These are phyloP conservation scores for Leuciscus waleckii DNA, from an alignment of 2,797 vertebrate species.

Conservation along the genomic window DNA sequence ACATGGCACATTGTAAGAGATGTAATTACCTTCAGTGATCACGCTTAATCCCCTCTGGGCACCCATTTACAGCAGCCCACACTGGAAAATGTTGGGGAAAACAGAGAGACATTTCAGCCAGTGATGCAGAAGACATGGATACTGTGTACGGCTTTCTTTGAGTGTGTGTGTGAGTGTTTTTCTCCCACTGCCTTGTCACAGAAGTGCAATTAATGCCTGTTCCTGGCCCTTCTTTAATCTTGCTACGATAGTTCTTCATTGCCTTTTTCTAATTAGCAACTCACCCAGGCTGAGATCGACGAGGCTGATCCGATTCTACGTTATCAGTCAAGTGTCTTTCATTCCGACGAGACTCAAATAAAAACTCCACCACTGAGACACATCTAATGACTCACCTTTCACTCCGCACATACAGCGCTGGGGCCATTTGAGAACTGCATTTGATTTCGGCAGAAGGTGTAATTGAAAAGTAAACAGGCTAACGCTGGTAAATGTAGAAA, in stretches of 20 bases:
- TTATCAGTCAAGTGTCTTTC: constrained; percentile 63
- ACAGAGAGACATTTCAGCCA: constrained; percentile 58
- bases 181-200: constrained; percentile 51
- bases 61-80: constrained; percentile 40
- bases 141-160: constrained; percentile 32
- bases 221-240: constrained; percentile 67
- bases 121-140: constrained; percentile 40
- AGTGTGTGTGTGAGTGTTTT: constrained; percentile 42
- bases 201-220: constrained; percentile 66
- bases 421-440: constrained; percentile 49
- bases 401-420: constrained; percentile 18
- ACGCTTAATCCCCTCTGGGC: constrained; percentile 26
- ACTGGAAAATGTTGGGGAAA: constrained; percentile 45
- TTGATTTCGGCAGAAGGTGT: constrained; percentile 51
- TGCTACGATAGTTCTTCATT: constrained; percentile 68
- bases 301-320: constrained; percentile 54
- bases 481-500: constrained; percentile 50
- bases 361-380: constrained; percentile 49
- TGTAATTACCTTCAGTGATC: constrained; percentile 49
- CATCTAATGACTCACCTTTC: constrained; percentile 59
- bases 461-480: constrained; percentile 60
- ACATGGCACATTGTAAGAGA: constrained; percentile 10
- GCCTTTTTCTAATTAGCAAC: constrained; percentile 73
- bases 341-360: constrained; percentile 51
- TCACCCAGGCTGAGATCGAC: constrained; percentile 63